Conservation (phyloP, 37 sponge, comb jelly and placozoan genomes). For the Beroe forskalii region DNA sequence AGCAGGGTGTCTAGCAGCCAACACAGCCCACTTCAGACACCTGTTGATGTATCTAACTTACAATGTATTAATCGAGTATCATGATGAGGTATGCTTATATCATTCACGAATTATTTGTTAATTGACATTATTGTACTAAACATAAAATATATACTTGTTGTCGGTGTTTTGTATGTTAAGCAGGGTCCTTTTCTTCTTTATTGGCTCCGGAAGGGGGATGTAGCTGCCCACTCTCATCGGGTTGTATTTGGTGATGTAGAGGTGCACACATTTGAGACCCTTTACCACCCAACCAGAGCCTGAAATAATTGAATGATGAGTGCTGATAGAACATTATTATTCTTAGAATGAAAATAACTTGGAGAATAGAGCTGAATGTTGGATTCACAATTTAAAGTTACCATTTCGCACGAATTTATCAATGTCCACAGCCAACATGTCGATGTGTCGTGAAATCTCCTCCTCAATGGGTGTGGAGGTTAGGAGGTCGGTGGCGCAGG, state of each 20-base stretch:
- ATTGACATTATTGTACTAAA: too few relatives aligned
- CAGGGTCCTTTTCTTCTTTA: not conserved
- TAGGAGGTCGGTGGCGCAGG: constrained; percentile 4
- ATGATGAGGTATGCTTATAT: too few relatives aligned
- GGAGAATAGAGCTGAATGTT: not conserved
- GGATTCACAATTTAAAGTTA: not conserved
- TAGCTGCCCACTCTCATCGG: constrained; percentile 13
- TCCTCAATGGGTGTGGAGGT: not conserved
- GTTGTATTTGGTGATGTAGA: constrained; percentile 22
- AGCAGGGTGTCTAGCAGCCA: constrained; percentile 38
- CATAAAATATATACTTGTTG: not conserved
- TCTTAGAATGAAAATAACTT: not conserved
- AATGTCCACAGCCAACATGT: not conserved
- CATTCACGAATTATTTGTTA: too few relatives aligned
- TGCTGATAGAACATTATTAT: not conserved
- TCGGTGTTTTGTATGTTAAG: constrained; percentile 1
- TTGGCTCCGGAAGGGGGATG: not conserved
- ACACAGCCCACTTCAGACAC: constrained; percentile 42
- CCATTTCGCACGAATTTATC: not conserved
- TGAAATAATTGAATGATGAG: not conserved
- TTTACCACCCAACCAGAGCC: constrained; percentile 8
- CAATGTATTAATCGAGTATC: too few relatives aligned
- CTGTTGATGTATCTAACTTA: too few relatives aligned
- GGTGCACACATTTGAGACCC: not conserved
- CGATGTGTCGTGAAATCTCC: constrained; percentile 3